phyloP scores from a whole-genome alignment of 2,888 invertebrate genomes.

The Drosophila longiperda region DNA sequence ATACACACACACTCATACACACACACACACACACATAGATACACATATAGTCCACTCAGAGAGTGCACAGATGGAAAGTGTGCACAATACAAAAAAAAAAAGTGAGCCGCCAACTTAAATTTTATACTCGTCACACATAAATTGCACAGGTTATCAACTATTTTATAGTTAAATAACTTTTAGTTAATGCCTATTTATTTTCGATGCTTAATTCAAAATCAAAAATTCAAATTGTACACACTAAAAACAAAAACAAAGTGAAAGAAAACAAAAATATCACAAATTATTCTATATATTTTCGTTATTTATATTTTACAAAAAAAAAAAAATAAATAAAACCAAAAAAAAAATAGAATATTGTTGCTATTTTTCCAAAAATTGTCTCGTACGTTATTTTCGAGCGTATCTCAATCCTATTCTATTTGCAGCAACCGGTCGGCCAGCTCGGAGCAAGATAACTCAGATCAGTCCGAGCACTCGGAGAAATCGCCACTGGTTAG shows the following conservation, averaged over 20 bases:
- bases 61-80: slow-evolving; percentile 35
- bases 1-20: slow-evolving; percentile 17
- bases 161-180: slow-evolving; percentile 26
- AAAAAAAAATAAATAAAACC: not conserved
- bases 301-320: slow-evolving; percentile 26
- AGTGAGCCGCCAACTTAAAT: slow-evolving; percentile 8
- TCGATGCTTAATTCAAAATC: slow-evolving; percentile 46
- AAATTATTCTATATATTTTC: slow-evolving; percentile 35
- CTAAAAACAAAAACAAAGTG: slow-evolving; percentile 8
- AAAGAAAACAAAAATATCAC: slow-evolving; percentile 10
- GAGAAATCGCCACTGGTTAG: slow-evolving; percentile 89
- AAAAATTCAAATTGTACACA: slow-evolving; percentile 26
- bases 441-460: slow-evolving; percentile 87
- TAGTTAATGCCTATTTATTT: slow-evolving; percentile 27
- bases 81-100: slow-evolving; percentile 40
- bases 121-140: slow-evolving; percentile 16
- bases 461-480: slow-evolving; percentile 85
- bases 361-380: slow-evolving; percentile 35
- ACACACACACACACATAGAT: slow-evolving; percentile 15
- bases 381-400: slow-evolving; percentile 42
- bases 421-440: slow-evolving; percentile 86
- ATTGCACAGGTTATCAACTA: slow-evolving; percentile 57
- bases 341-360: not conserved
- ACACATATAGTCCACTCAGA: slow-evolving; percentile 38
- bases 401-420: slow-evolving; percentile 55